Evolutionary conservation across 2,113 vertebrate genomes (phyloP).

Genomic region (Naja naja): DNA sequence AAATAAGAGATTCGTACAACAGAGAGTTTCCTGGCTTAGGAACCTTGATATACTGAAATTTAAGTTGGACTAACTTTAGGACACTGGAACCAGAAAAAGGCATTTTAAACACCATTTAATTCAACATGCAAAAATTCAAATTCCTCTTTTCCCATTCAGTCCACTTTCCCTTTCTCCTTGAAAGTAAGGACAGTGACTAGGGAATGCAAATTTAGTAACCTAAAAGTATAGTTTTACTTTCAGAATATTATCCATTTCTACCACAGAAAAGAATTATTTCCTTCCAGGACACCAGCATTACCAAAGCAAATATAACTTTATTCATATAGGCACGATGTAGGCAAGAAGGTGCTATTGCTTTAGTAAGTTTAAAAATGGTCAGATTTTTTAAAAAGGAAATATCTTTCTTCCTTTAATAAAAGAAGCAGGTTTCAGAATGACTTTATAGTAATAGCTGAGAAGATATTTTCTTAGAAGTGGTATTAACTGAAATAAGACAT

Average conservation of each 20-base stretch:
- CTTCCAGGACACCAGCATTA: background rate
- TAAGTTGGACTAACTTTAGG: background rate
- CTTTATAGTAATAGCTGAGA: background rate
- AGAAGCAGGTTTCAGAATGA: background rate
- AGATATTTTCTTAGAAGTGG: background rate
- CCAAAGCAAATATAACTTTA: background rate
- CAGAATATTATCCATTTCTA: background rate
- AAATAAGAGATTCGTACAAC: too few relatives aligned
- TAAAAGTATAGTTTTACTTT: background rate
- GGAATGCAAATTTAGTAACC: background rate
- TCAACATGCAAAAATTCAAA: background rate
- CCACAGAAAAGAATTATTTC: background rate
- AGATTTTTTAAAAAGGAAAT: background rate
- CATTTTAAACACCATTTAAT: background rate
- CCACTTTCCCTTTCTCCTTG: background rate
- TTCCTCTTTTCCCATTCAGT: background rate
- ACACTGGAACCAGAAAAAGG: background rate
- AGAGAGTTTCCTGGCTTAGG: background rate
- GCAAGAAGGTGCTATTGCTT: background rate
- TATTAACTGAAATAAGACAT: background rate
- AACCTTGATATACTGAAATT: background rate
- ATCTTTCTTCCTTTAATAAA: background rate
- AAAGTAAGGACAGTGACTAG: background rate
- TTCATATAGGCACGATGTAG: background rate
- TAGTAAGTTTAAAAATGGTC: background rate